phyloP scores from a whole-genome alignment of 2,797 vertebrate genomes.

The Pseudotriccus pelzelni region DNA sequence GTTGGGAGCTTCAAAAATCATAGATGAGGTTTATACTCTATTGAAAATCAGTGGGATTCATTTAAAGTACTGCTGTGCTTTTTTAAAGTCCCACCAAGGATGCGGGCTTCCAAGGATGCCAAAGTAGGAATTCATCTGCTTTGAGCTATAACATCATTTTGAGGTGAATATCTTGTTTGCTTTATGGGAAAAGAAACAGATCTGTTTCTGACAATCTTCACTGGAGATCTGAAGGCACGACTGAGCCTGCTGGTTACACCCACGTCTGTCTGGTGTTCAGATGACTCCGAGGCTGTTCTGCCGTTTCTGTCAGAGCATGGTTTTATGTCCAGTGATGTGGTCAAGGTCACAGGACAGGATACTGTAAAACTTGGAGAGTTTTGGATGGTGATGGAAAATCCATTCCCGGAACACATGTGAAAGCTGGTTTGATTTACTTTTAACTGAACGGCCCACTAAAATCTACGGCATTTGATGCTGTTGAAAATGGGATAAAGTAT shows the following conservation, averaged over 20 bases:
- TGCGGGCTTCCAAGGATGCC: not conserved
- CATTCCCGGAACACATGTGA: not conserved
- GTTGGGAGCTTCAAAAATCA: not conserved
- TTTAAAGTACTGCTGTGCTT: not conserved
- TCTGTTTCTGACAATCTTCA: not conserved
- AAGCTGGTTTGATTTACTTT: not conserved
- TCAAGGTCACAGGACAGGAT: not conserved
- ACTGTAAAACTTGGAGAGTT: not conserved
- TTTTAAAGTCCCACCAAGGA: not conserved
- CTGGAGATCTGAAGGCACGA: not conserved
- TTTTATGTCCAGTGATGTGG: not conserved
- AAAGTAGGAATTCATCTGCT: not conserved
- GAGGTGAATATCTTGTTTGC: not conserved
- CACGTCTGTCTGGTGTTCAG: not conserved
- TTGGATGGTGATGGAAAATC: not conserved
- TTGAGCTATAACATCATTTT: not conserved
- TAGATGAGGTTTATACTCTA: not conserved
- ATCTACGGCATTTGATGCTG: not conserved
- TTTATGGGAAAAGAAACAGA: not conserved
- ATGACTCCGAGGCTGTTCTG: not conserved
- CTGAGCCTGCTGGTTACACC: not conserved
- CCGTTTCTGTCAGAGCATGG: not conserved
- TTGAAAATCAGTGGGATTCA: not conserved
- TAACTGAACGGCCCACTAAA: not conserved
- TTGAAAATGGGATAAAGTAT: not conserved